These are phyloP conservation scores for Steatornis caripensis DNA, from an alignment of 2,113 vertebrate species.

Conservation along the genomic window DNA sequence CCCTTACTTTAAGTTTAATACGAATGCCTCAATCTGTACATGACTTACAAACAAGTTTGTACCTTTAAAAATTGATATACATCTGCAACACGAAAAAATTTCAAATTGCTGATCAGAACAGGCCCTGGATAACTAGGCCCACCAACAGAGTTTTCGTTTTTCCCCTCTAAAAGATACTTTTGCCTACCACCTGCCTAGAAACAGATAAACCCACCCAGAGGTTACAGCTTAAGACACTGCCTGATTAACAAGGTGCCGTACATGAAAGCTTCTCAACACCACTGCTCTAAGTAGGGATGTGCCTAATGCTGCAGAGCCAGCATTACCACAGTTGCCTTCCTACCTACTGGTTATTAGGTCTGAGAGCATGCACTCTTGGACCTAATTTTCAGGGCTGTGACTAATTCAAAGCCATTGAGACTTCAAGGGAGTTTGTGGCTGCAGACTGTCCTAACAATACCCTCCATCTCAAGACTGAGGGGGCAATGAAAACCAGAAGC, in stretches of 20 bases:
- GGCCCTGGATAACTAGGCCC: not conserved
- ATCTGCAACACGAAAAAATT: not conserved
- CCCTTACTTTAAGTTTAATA: not conserved
- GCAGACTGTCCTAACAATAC: not conserved
- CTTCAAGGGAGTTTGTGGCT: not conserved
- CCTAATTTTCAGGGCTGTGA: not conserved
- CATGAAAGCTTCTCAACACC: not conserved
- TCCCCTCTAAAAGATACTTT: not conserved
- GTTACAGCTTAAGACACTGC: not conserved
- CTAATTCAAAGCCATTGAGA: not conserved
- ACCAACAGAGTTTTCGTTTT: not conserved
- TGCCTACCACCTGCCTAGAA: not conserved
- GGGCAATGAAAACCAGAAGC: not conserved
- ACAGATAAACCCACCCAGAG: not conserved
- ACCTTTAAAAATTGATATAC: not conserved
- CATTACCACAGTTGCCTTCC: not conserved
- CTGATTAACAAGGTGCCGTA: not conserved
- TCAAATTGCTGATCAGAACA: not conserved
- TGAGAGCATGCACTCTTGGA: accelerated
- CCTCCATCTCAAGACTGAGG: not conserved
- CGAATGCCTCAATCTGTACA: not conserved
- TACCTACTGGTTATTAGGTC: not conserved
- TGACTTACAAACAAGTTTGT: not conserved
- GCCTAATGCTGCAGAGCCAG: not conserved
- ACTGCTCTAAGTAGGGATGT: not conserved